Evolutionary conservation across 2,797 vertebrate genomes (phyloP), one percentile per base, ranked within the genome.

Genomic region (Dermochelys coriacea): DNA sequence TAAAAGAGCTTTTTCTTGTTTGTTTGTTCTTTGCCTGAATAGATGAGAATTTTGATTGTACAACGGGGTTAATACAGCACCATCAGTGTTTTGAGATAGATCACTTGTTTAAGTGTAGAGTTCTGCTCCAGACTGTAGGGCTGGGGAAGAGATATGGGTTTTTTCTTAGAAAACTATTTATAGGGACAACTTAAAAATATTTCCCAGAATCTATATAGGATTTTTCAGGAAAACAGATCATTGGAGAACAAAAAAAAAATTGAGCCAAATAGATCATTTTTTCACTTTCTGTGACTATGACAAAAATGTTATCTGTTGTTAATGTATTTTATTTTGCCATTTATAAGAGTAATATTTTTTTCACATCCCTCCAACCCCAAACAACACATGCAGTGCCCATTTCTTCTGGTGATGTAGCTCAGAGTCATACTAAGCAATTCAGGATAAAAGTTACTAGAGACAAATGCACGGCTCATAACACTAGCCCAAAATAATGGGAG

Each of bases 351-450:
- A 87, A 51, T 54, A 34, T 10, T 84, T 94, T n/a, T 85, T 93
- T 61, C 27, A 29, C n/a, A 18, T 89, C 75, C 87, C 57, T 82
- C 37, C 86, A 29, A 61, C 83, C 87, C 3, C 3, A 7, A 29
- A 45, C 3, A 82, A 85, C 23, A 82, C 5, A n/a, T 85, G 50
- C 52, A 80, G 57, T 49, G 84, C 45, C 10, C 88, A 16, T 82
- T 94, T 88, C 88, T 85, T 89, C 55, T 91, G 81, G 90, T 88
- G 18, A 91, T 91, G 21, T 29, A 86, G 71, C 27, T 94, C 45
- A 50, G 75, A 81, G 78, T 68, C 29, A 83, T 86, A 85, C 50
- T 71, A 82, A 90, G 37, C 71, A 75, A 16, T 85, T 25, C 37
- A 80, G 9, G 80, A 51, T 19, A 68, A 86, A 64, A 80, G 31